Base-by-base conservation (phyloP, 2,888 invertebrate species). In the Ecliptopera silaceata region DNA sequence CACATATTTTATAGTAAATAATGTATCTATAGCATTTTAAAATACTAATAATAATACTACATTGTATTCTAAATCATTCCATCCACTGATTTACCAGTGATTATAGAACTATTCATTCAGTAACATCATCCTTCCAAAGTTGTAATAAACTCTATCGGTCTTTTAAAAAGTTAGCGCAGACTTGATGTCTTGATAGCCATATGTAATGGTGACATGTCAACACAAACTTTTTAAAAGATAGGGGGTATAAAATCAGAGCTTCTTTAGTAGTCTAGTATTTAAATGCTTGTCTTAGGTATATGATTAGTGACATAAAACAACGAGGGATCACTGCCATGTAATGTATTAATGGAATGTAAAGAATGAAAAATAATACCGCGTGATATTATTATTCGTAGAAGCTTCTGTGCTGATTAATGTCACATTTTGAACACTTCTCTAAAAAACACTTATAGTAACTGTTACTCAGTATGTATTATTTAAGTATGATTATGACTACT, bases 1-100 rank as follows among this genome's bases (percentile, higher is more conserved):
- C 15, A 18, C n/a, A 31, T 31, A 43, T 29, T 15, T 43, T 29
- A 31, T 31, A 44, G 32, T 48, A 29, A 18, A 39, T 48, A 46
- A 36, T 22, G 22, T 47, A 20, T 4, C 6, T 26, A 17, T 47
- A 48, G 18, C 29, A 26, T 17, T 39, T 39, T 5, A 6, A 47
- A 26, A 26, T 36, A 13, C 26, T 47, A 47, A 6, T 38, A 26
- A 26, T 36, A 13, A 38, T 47, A 47, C 20, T 47, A 47, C 22
- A 22, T 22, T 6, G 20, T 39, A 42, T 43, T 50, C 20, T 42
- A 42, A 66, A 65, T 76, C 78, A 82, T 82, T 83, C 82, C 82
- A 82, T 81, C 83, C 79, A 79, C 71, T 72, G 68, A 55, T 39
- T 20, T 20, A 20, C 13, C 48, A 48, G 48, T 48, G 31, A 43